Percentiles rank a stretch among this genome's conserved stretches.
These are phyloP conservation scores for Pandemis corylana DNA, from an alignment of 2,888 invertebrate species.

Conservation along the genomic window DNA sequence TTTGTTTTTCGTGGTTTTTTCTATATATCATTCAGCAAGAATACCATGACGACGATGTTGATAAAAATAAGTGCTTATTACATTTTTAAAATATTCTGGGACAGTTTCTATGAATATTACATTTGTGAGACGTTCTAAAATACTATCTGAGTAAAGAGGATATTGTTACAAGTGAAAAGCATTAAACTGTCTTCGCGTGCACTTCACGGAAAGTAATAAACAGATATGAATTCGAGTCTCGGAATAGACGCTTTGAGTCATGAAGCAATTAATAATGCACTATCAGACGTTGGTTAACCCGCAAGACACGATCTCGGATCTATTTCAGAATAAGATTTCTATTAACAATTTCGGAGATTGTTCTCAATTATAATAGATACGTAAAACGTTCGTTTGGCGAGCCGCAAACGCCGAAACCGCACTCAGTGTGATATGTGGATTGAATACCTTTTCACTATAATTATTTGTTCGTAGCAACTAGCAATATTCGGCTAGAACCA, in stretches of 20 bases:
- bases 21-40: not conserved
- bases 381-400: not conserved
- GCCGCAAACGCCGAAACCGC: slow-evolving; percentile 1
- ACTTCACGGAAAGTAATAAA: slow-evolving; percentile 3
- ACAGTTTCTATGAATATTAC: not conserved
- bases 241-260: not conserved
- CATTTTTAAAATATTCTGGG: too few species aligned
- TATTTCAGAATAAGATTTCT: slow-evolving; percentile 9
- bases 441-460: not conserved
- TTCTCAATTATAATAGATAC: slow-evolving; percentile 1
- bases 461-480: not conserved
- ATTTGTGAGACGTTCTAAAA: not conserved
- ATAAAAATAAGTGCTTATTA: not conserved
- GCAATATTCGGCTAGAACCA: not conserved
- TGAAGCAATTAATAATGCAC: slow-evolving; percentile 5
- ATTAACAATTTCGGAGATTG: slow-evolving; percentile 3
- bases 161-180: not conserved
- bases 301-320: slow-evolving; percentile 1
- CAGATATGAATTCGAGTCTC: not conserved
- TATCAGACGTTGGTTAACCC: not conserved
- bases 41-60: not conserved
- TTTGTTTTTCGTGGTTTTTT: not conserved
- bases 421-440: not conserved
- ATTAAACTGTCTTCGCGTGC: not conserved
- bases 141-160: not conserved